Evolutionary conservation across 2,888 invertebrate genomes (phyloP).

Genomic region (Volucella inflata): DNA sequence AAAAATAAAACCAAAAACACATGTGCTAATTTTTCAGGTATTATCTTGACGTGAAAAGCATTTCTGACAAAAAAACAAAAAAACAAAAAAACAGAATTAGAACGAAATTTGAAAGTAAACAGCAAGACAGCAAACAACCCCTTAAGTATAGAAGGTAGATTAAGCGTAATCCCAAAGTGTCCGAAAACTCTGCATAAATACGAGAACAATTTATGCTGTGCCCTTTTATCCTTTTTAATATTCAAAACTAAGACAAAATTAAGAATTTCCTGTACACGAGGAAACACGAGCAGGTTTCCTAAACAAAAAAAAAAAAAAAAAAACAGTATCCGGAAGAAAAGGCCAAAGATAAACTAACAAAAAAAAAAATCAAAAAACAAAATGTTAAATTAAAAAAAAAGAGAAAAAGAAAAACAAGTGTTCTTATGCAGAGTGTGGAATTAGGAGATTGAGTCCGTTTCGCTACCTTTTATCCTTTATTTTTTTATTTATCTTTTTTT

Average conservation of each 20-base stretch:
- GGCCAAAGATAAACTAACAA: conserved; percentile 38
- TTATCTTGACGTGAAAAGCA: conserved; percentile 21
- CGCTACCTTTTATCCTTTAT: conserved; percentile 66
- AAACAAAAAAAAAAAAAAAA: conserved; percentile 18
- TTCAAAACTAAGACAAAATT: conserved; percentile 62
- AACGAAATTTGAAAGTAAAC: conserved; percentile 52
- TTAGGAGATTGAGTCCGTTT: conserved; percentile 70
- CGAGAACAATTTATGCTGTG: conserved; percentile 36
- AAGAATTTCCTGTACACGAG: conserved; percentile 53
- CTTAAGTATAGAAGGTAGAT: conserved; percentile 28
- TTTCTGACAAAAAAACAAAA: conserved; percentile 4
- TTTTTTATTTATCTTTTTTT: conserved; percentile 8
- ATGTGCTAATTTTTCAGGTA: conserved; percentile 62
- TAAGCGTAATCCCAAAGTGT: conserved; percentile 70
- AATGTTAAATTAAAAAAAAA: conserved; percentile 69
- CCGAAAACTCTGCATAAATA: conserved; percentile 62
- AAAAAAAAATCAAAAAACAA: conserved; percentile 37
- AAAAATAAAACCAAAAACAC: conserved; percentile 57
- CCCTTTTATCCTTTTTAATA: conserved; percentile 73
- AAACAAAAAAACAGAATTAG: conserved; percentile 2
- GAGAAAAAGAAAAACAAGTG: conserved; percentile 44
- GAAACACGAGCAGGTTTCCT: conserved; percentile 39
- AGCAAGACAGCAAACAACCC: conserved; percentile 36
- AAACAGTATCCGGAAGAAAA: conserved; percentile 6
- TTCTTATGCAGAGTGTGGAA: conserved; percentile 52